These are phyloP conservation scores for Anguilla japonica DNA, from an alignment of 2,113 vertebrate genomes.

Conservation along the genomic window DNA sequence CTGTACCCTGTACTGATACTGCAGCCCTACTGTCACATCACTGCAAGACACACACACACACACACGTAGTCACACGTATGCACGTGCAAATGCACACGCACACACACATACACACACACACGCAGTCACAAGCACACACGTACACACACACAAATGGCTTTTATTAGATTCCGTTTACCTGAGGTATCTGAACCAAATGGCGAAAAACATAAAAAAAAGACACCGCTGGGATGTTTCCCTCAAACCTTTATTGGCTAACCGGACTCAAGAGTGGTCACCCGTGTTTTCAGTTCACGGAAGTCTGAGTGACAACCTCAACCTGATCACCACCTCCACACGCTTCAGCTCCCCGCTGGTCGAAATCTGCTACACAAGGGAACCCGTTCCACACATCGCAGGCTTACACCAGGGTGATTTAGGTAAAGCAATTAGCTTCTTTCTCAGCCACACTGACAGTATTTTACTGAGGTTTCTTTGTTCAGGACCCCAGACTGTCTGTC, in stretches of 20 bases:
- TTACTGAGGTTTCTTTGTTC: neutral
- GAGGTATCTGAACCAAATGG: neutral
- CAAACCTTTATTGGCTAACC: neutral
- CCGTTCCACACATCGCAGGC: neutral
- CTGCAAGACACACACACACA: constrained; percentile 58
- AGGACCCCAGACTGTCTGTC: neutral
- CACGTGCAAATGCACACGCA: neutral
- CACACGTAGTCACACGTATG: neutral
- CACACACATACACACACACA: constrained; percentile 5
- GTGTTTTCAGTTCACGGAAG: neutral
- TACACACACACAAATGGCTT: neutral
- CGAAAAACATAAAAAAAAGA: neutral
- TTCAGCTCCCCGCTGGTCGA: neutral
- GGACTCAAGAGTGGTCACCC: neutral
- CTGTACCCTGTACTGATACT: constrained; percentile 84
- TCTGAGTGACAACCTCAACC: neutral
- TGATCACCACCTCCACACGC: neutral
- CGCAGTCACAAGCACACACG: neutral
- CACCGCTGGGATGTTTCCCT: neutral
- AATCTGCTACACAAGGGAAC: neutral
- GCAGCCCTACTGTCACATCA: constrained; percentile 72
- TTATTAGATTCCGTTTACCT: neutral
- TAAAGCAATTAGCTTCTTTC: neutral
- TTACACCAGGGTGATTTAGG: neutral
- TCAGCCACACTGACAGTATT: neutral